Conservation (phyloP, 2,113 vertebrate species). For the Aepyceros melampus region DNA sequence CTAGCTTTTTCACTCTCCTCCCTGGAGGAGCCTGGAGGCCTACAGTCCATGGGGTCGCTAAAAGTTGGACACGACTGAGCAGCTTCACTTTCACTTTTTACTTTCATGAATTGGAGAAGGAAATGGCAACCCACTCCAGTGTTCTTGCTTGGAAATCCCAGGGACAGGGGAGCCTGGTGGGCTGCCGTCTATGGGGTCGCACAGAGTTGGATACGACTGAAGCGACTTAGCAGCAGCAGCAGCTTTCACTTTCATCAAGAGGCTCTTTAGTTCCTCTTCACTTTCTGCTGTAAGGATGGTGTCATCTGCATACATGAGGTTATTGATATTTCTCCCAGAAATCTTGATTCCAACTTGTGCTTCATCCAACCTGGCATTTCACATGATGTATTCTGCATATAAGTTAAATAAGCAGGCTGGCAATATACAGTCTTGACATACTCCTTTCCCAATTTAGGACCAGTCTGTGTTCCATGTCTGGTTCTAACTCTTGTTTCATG, state of each 20-base stretch:
- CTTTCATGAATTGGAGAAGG: no score
- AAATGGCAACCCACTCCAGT: no score
- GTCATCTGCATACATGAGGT: not conserved
- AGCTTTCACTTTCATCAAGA: not conserved
- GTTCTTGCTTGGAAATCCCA: no score
- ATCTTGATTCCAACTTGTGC: not conserved
- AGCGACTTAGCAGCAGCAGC: no score
- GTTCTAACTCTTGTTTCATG: not conserved
- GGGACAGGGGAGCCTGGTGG: no score
- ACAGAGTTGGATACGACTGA: no score
- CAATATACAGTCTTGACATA: not conserved
- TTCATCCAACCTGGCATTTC: not conserved
- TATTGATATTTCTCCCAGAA: not conserved
- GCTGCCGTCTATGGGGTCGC: fast-evolving
- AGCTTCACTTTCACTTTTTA: no score
- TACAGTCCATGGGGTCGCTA: no score
- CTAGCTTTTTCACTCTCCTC: not conserved
- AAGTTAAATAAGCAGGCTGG: not conserved
- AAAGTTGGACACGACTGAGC: no score
- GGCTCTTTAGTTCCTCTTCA: not conserved
- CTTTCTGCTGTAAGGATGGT: not conserved
- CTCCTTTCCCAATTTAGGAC: not conserved
- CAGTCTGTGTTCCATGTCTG: not conserved
- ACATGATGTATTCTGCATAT: not conserved
- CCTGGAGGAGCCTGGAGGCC: no score